phyloP scores from a whole-genome alignment of 35 echinoderm and acorn worm genomes.

The Stichopus chloronotus region DNA sequence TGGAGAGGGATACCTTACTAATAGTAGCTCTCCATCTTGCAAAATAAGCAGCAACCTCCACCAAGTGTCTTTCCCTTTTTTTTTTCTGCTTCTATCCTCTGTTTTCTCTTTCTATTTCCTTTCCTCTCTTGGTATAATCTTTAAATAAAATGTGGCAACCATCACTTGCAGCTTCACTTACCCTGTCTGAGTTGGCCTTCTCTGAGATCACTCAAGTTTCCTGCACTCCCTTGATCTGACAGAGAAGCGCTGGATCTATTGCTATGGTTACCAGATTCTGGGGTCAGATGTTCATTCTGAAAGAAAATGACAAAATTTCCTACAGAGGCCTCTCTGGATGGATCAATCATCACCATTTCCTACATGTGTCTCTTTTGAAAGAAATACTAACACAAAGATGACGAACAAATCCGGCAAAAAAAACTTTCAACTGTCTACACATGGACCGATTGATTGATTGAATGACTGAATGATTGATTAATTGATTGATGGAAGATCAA shows the following conservation, averaged over 20 bases:
- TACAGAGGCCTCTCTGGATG: not conserved
- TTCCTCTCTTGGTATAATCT: not conserved
- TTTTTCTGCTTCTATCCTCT: too few species aligned
- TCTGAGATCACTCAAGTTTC: slow-evolving; percentile 1
- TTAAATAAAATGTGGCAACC: not conserved
- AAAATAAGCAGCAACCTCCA: too few species aligned
- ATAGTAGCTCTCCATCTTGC: too few species aligned
- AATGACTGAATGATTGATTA: too few species aligned
- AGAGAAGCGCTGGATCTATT: slow-evolving; percentile 54
- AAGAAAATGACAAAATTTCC: not conserved
- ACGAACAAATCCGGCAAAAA: not conserved
- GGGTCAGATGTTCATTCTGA: slow-evolving; percentile 54
- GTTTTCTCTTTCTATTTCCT: not conserved
- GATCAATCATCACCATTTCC: not conserved
- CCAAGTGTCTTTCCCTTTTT: too few species aligned
- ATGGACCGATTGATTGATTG: too few species aligned
- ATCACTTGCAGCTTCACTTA: not conserved
- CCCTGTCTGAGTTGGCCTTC: slow-evolving; percentile 36
- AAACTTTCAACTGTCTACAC: not conserved
- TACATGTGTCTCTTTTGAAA: not conserved
- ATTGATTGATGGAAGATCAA: too few species aligned
- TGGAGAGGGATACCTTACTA: too few species aligned
- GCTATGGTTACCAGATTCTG: slow-evolving; percentile 59
- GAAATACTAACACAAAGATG: not conserved
- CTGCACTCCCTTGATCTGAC: slow-evolving; percentile 31